phyloP scores from a whole-genome alignment of 2,113 vertebrate species.

The Varanus salvator region DNA sequence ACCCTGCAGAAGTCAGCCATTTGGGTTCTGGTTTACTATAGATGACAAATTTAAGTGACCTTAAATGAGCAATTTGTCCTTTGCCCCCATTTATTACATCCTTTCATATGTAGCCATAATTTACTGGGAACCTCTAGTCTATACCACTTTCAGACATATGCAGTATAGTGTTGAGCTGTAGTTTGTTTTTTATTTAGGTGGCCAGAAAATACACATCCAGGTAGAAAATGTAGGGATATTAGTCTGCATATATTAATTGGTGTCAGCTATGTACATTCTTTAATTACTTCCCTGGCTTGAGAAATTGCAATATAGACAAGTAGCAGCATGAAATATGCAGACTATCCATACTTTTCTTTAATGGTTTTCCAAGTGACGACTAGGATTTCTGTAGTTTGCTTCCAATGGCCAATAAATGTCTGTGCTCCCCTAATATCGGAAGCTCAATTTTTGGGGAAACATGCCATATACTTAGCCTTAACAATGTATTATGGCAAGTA shows the following conservation, averaged over 20 bases:
- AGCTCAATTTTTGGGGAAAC: slow-evolving; percentile 19
- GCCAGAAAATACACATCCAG: slow-evolving; percentile 64
- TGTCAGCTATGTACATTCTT: slow-evolving; percentile 63
- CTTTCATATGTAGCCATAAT: slow-evolving; percentile 78
- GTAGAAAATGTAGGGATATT: slow-evolving; percentile 54
- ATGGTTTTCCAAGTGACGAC: slow-evolving; percentile 42
- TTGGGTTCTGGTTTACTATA: slow-evolving; percentile 84
- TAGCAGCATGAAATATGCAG: slow-evolving; percentile 58
- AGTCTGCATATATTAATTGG: slow-evolving; percentile 66
- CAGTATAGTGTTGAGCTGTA: slow-evolving; percentile 81
- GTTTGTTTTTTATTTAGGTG: slow-evolving; percentile 79
- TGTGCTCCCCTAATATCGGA: slow-evolving; percentile 36
- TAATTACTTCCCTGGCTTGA: slow-evolving; percentile 69
- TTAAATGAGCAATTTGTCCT: slow-evolving; percentile 84
- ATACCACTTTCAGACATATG: slow-evolving; percentile 70
- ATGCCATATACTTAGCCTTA: slow-evolving; percentile 31
- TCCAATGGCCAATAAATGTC: slow-evolving; percentile 49
- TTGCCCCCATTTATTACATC: slow-evolving; percentile 81
- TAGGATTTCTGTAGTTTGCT: slow-evolving; percentile 54
- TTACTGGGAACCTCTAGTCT: slow-evolving; percentile 77
- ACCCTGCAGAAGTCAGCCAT: slow-evolving; percentile 84
- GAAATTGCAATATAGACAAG: slow-evolving; percentile 61
- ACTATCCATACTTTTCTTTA: slow-evolving; percentile 57
- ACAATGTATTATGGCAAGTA: not conserved
- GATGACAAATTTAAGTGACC: slow-evolving; percentile 94